These are phyloP conservation scores for Colostygia pectinataria DNA, from an alignment of 2,888 invertebrate species.

Conservation along the genomic window DNA sequence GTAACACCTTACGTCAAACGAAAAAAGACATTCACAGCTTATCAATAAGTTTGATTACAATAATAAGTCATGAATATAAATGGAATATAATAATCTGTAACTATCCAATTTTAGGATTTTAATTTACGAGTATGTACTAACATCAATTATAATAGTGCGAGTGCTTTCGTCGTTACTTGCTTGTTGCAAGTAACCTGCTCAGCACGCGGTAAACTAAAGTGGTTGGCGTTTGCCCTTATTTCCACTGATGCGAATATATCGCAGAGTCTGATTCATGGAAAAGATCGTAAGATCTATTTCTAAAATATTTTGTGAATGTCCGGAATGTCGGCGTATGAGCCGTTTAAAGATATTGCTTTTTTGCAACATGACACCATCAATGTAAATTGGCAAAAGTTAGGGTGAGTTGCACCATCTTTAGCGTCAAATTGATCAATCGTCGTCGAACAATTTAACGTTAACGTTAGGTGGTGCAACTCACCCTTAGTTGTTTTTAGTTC, in stretches of 20 bases:
- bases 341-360: not conserved
- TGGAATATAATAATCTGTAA: not conserved
- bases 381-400: conserved; percentile 2
- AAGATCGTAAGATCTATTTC: conserved; percentile 4
- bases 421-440: no score
- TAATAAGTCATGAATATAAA: not conserved
- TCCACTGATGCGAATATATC: not conserved
- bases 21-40: conserved; percentile 16
- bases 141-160: not conserved
- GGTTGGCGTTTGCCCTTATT: not conserved
- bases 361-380: conserved; percentile 2
- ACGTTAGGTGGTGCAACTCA: no score
- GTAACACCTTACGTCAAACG: conserved; percentile 14
- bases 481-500: no score
- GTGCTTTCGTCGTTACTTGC: conserved; percentile 9
- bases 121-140: not conserved
- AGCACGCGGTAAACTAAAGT: not conserved
- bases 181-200: conserved; percentile 9
- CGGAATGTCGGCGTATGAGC: conserved; percentile 1
- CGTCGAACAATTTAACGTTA: no score
- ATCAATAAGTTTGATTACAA: not conserved
- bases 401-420: no score
- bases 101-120: not conserved
- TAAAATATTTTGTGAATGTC: conserved; percentile 4
- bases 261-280: conserved; percentile 1